Evolutionary conservation across 2,113 vertebrate species (phyloP).

Genomic region (Lamprotornis superbus): DNA sequence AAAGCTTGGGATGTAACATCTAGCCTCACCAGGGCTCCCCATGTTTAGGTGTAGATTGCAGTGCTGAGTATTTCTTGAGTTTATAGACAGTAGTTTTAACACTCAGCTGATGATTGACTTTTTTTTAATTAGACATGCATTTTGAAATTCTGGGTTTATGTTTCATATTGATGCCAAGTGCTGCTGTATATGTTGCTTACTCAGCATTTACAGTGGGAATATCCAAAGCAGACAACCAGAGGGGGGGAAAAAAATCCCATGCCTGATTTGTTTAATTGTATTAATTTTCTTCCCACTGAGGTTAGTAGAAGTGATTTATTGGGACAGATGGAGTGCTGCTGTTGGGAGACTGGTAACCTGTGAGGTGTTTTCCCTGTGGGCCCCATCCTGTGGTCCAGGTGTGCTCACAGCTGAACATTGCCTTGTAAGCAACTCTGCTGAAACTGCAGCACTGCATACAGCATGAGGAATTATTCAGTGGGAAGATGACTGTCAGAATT

Average conservation of each 20-base stretch:
- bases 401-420: not conserved
- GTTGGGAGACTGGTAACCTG: not conserved
- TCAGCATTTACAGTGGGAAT: not conserved
- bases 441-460: accelerated
- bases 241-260: not conserved
- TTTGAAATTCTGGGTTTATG: not conserved
- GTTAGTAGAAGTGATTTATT: not conserved
- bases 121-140: not conserved
- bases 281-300: not conserved
- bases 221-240: not conserved
- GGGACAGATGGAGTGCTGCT: not conserved
- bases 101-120: not conserved
- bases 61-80: not conserved
- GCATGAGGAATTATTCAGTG: not conserved
- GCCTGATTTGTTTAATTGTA: not conserved
- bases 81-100: not conserved
- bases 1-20: not conserved
- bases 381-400: not conserved
- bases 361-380: not conserved
- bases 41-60: not conserved
- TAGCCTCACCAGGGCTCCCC: not conserved
- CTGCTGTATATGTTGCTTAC: not conserved
- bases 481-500: not conserved
- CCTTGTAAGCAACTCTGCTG: not conserved
- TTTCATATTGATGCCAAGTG: not conserved